These are phyloP conservation scores for Mugil cephalus DNA, from an alignment of 2,113 vertebrate genomes.

Conservation along the genomic window DNA sequence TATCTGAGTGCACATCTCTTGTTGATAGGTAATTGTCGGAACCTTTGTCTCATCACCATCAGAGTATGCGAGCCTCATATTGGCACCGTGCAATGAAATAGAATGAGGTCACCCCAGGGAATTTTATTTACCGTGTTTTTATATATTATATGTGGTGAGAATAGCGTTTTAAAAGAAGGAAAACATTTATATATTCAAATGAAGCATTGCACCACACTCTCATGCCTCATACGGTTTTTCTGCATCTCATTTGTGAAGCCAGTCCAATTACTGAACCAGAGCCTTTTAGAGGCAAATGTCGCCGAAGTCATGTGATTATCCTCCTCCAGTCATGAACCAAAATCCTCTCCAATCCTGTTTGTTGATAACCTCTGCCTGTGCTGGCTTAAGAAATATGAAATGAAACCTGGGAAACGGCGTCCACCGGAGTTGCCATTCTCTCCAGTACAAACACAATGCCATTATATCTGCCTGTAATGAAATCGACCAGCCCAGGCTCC, in stretches of 20 bases:
- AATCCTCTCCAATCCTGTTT: slow-evolving; percentile 65
- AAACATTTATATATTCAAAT: slow-evolving; percentile 11
- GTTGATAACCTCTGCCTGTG: slow-evolving; percentile 44
- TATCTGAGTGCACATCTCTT: slow-evolving; percentile 61
- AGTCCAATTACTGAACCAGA: slow-evolving; percentile 57
- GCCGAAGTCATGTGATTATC: slow-evolving; percentile 50
- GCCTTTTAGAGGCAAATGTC: slow-evolving; percentile 35
- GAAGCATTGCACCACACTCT: slow-evolving; percentile 25
- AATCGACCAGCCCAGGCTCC: slow-evolving; percentile 51
- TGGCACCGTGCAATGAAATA: slow-evolving; percentile 29
- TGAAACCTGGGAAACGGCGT: slow-evolving; percentile 52
- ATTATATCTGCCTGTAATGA: slow-evolving; percentile 67
- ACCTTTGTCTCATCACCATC: slow-evolving; percentile 46
- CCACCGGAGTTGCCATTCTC: slow-evolving; percentile 46
- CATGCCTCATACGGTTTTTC: slow-evolving; percentile 16
- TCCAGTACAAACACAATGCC: slow-evolving; percentile 48
- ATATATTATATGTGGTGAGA: background rate
- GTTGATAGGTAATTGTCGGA: slow-evolving; percentile 68
- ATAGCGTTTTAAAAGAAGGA: slow-evolving; percentile 7
- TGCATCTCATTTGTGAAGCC: slow-evolving; percentile 39
- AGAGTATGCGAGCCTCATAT: slow-evolving; percentile 47
- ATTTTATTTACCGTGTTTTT: slow-evolving; percentile 33
- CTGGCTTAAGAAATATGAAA: slow-evolving; percentile 34
- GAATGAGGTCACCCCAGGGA: slow-evolving; percentile 16
- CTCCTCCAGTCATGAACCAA: slow-evolving; percentile 43